Conservation (phyloP, 2,888 invertebrate genomes). For the Punctoribates punctum region DNA sequence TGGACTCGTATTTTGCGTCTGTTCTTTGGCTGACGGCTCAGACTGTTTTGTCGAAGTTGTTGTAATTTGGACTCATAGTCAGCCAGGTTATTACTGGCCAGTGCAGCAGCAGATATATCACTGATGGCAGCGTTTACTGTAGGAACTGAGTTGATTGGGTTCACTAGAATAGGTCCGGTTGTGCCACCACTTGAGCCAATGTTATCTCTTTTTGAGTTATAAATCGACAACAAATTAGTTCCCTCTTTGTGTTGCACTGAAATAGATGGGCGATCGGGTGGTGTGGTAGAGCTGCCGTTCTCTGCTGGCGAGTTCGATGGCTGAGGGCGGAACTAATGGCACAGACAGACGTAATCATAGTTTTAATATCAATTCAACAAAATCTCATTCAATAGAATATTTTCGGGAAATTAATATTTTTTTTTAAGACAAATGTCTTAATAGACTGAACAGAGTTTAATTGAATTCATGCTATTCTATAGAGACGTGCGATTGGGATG, state of each 20-base stretch:
- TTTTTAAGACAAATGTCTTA: not conserved
- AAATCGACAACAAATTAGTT: slow-evolving; percentile 29
- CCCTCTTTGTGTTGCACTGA: slow-evolving; percentile 33
- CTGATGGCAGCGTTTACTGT: not conserved
- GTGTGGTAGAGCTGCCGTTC: slow-evolving; percentile 22
- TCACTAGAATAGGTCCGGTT: slow-evolving; percentile 29
- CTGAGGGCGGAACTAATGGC: slow-evolving; percentile 26
- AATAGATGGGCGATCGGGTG: slow-evolving; percentile 43
- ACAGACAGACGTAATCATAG: not conserved
- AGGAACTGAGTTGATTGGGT: slow-evolving; percentile 28
- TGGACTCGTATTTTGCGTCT: slow-evolving; percentile 12
- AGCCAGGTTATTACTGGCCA: slow-evolving; percentile 9
- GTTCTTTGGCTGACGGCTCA: slow-evolving; percentile 4
- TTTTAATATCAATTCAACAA: not conserved
- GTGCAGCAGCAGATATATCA: slow-evolving; percentile 10
- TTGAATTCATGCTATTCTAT: not conserved
- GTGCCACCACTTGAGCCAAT: slow-evolving; percentile 18
- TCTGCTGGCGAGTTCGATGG: slow-evolving; percentile 28
- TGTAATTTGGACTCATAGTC: slow-evolving; percentile 25
- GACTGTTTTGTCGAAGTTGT: slow-evolving; percentile 25
- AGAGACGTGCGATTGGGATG: slow-evolving; percentile 37
- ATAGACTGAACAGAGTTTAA: not conserved
- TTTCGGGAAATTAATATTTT: not conserved
- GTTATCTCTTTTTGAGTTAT: too few relatives aligned
- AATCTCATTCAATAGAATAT: not conserved